A percentile compares a stretch with the other conserved stretches of the same genome.
Evolutionary conservation across 2,797 vertebrate genomes (phyloP).

Genomic region (Choloepus didactylus): DNA sequence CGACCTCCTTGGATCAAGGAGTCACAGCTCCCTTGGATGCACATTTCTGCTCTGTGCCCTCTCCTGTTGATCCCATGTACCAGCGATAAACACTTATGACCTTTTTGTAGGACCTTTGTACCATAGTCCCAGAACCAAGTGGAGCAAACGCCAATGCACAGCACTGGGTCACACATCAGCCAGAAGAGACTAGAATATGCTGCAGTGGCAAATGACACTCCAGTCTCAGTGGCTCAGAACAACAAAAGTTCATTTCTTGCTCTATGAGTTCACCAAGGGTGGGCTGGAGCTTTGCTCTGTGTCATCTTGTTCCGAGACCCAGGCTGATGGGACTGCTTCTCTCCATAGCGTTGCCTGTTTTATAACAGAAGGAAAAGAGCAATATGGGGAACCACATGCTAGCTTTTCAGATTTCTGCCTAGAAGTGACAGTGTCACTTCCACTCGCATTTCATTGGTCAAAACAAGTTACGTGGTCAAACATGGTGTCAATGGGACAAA

Average conservation of each 20-base stretch:
- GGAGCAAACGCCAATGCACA: background rate
- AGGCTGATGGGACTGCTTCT: background rate
- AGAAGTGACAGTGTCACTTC: background rate
- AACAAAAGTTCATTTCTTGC: background rate
- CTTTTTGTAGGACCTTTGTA: background rate
- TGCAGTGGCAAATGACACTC: no score
- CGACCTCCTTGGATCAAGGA: no score
- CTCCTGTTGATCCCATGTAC: background rate
- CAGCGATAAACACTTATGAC: background rate
- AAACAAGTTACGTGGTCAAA: background rate
- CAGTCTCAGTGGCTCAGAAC: no score
- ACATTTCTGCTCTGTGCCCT: background rate
- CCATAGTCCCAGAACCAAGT: background rate
- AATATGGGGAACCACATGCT: background rate
- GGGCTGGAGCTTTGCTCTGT: background rate
- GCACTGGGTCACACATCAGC: accelerated
- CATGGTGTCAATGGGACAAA: background rate
- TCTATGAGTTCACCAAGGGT: accelerated
- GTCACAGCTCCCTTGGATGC: background rate
- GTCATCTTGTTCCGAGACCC: background rate
- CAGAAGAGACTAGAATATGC: no score
- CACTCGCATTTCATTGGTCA: background rate
- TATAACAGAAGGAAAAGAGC: background rate
- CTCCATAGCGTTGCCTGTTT: background rate
- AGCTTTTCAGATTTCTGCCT: background rate